Evolutionary conservation across 2,888 invertebrate genomes (phyloP), one percentile per base, ranked within the genome.

Genomic region (Holacanthella duospinosa): DNA sequence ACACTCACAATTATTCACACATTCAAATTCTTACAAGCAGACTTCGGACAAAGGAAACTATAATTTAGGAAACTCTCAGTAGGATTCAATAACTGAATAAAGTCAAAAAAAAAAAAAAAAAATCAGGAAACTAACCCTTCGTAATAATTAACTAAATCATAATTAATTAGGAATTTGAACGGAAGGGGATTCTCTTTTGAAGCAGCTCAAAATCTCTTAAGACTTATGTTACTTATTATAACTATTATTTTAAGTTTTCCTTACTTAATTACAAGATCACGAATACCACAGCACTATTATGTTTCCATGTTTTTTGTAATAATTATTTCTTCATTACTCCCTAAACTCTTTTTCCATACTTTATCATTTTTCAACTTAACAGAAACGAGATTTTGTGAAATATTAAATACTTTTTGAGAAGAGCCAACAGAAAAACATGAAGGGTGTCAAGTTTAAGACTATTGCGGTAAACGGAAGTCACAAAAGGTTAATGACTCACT

Each of bases 221-320:
- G 21, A 4, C n/a, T n/a, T n/a, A n/a, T n/a, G n/a, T n/a, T n/a
- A n/a, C n/a, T n/a, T n/a, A n/a, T n/a, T n/a, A n/a, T n/a, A n/a
- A n/a, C n/a, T n/a, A n/a, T n/a, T 16, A 21, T 48, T 48, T 21
- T 4, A 48, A 48, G 48, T 48, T 48, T 16, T 21, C 48, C n/a
- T n/a, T n/a, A 48, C 12, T 21, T 48, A 48, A 48, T 48, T 48
- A 48, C 48, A 48, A 57, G 57, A 57, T 57, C 57, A 57, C 57
- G 57, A 57, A 24, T 57, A 57, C 57, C 57, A 57, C 57, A 57
- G 57, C 29, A 57, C 48, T 48, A 48, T 48, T 48, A 48, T 21
- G 48, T 48, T 48, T 48, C 48, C 48, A 48, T 48, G n/a, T n/a
- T 36, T 48, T 48, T 48, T 48, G 48, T 48, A 48, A 21, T 48